Percentiles rank a stretch among this genome's conserved stretches.
phyloP scores from a whole-genome alignment of 2,888 invertebrate species.

The Oligia strigilis region DNA sequence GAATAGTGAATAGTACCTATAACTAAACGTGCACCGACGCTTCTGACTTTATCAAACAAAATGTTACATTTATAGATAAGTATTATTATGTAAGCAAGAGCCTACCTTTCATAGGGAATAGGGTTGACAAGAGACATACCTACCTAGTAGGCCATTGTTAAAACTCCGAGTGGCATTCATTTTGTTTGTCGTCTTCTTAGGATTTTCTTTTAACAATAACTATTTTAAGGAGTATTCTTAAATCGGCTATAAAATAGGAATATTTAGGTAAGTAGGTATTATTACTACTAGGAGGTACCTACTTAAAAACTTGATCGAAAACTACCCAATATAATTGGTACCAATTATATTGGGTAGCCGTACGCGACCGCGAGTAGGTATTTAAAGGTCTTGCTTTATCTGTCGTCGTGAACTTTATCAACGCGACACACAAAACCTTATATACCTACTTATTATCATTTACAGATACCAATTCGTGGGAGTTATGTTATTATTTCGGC shows the following conservation, averaged over 20 bases:
- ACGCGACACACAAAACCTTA: slow-evolving; percentile 64
- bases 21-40: slow-evolving; percentile 66
- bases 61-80: slow-evolving; percentile 45
- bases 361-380: slow-evolving; percentile 25
- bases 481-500: slow-evolving; percentile 88
- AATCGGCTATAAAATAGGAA: background rate
- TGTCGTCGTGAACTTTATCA: slow-evolving; percentile 62
- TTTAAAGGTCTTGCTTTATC: slow-evolving; percentile 57
- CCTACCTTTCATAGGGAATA: slow-evolving; percentile 1
- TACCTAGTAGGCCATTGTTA: background rate
- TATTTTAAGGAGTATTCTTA: background rate
- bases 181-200: background rate
- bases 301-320: background rate
- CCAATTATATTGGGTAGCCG: background rate
- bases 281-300: background rate
- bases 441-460: slow-evolving; percentile 55
- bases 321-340: background rate
- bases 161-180: background rate
- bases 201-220: too few species aligned
- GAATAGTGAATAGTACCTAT: slow-evolving; percentile 67
- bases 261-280: background rate
- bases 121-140: background rate
- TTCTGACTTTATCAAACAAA: slow-evolving; percentile 63
- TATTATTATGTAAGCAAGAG: slow-evolving; percentile 24
- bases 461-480: slow-evolving; percentile 79